A percentile compares a stretch with the other conserved stretches of the same genome.
Evolutionary conservation across 2,113 vertebrate genomes (phyloP).

Genomic region (Psephotus haematonotus): DNA sequence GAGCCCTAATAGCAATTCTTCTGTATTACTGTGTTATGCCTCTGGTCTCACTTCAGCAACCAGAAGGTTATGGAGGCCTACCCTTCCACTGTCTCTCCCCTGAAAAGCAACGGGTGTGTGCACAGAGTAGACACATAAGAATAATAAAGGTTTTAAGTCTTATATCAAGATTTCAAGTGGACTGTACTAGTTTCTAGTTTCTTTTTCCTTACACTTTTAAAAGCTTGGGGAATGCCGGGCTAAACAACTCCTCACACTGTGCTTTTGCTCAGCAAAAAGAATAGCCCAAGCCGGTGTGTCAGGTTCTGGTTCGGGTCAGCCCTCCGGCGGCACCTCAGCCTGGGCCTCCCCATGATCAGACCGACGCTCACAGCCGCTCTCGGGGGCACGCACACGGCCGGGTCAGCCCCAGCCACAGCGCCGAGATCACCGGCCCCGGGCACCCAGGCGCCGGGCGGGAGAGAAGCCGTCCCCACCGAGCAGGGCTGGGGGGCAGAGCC

Average conservation of each 20-base stretch:
- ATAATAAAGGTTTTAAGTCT: not conserved
- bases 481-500: too few species aligned
- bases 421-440: too few species aligned
- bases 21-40: fast-evolving
- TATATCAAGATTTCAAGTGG: not conserved
- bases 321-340: fast-evolving
- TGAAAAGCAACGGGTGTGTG: fast-evolving
- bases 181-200: not conserved
- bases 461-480: too few species aligned
- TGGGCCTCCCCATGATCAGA: not conserved
- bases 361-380: not conserved
- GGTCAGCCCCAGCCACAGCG: not conserved
- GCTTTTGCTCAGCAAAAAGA: not conserved
- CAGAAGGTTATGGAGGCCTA: fast-evolving
- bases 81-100: fast-evolving
- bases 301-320: too few species aligned
- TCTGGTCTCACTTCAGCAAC: not conserved
- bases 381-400: not conserved
- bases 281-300: not conserved
- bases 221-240: not conserved
- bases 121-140: not conserved
- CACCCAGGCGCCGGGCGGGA: too few species aligned
- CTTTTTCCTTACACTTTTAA: not conserved
- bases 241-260: not conserved
- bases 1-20: not conserved